Conservation (phyloP, 2,888 invertebrate genomes). For the Pherbina coryleti region DNA sequence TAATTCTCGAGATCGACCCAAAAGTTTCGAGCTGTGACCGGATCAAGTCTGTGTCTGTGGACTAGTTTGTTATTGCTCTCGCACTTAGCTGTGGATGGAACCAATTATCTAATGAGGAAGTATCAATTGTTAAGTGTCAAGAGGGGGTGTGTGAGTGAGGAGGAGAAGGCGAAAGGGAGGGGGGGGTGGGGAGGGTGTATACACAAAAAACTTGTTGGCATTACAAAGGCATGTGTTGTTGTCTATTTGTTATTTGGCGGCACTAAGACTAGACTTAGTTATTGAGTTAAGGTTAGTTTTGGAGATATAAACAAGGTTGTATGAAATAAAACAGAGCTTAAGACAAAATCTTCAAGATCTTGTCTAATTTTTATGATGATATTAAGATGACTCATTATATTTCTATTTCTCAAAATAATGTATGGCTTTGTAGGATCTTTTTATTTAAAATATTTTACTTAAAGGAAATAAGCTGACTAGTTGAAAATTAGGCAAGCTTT, state of each 20-base stretch:
- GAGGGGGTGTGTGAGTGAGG: neutral
- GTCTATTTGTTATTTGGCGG: neutral
- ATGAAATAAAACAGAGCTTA: too few species aligned
- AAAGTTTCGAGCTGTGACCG: neutral
- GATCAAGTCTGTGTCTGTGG: slow-evolving; percentile 6
- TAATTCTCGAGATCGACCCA: slow-evolving; percentile 23
- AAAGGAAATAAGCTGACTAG: too few species aligned
- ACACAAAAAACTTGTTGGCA: neutral
- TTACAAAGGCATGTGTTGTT: neutral
- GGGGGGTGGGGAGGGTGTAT: too few species aligned
- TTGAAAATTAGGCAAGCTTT: too few species aligned
- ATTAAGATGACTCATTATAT: too few species aligned
- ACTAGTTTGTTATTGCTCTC: slow-evolving; percentile 1
- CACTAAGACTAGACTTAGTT: too few species aligned
- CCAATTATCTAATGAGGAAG: slow-evolving; percentile 18
- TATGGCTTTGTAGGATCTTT: too few species aligned
- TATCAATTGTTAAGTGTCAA: slow-evolving; percentile 25
- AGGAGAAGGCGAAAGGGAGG: neutral
- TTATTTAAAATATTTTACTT: too few species aligned
- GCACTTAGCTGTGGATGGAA: neutral
- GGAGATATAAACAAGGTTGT: too few species aligned
- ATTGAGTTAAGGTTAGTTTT: too few species aligned
- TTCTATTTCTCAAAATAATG: too few species aligned
- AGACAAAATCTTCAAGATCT: too few species aligned
- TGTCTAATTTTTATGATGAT: neutral